Percentiles rank a stretch among this genome's conserved stretches.
Evolutionary conservation across 1,140 invertebrate genomes (phyloP).

Genomic region (Calephelis nemesis): DNA sequence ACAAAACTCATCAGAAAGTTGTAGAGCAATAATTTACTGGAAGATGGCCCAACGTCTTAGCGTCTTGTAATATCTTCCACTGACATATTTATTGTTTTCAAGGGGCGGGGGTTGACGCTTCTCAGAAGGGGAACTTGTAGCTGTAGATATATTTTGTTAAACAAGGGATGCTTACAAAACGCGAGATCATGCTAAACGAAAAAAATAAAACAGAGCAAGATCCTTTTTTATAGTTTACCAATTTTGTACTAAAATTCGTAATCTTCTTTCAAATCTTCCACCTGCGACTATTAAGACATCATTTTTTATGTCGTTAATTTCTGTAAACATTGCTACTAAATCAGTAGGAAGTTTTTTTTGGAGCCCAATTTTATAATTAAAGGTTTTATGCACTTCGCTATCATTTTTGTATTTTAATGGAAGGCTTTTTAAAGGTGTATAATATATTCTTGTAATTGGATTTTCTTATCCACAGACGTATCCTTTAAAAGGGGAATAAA

Average conservation of each 20-base stretch:
- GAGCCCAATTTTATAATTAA: neutral
- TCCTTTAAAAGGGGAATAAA: neutral
- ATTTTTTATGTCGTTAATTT: slow-evolving; percentile 25
- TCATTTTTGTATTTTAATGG: slow-evolving; percentile 13
- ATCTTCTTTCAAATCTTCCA: slow-evolving; percentile 4
- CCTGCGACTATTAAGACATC: slow-evolving; percentile 23
- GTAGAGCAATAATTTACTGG: slow-evolving; percentile 72
- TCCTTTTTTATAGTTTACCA: slow-evolving; percentile 8
- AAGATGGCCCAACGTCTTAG: slow-evolving; percentile 59
- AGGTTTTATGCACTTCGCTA: slow-evolving; percentile 4
- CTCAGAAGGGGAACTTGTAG: slow-evolving; percentile 49
- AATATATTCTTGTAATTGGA: slow-evolving; percentile 12
- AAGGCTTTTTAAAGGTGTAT: slow-evolving; percentile 13
- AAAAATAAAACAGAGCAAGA: slow-evolving; percentile 15
- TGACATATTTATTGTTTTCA: slow-evolving; percentile 77
- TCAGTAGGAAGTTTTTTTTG: slow-evolving; percentile 21
- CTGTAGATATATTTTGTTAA: slow-evolving; percentile 38
- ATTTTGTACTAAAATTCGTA: slow-evolving; percentile 4
- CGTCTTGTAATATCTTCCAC: slow-evolving; percentile 69
- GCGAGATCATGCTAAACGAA: slow-evolving; percentile 14
- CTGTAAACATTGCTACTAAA: slow-evolving; percentile 25
- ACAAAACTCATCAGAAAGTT: slow-evolving; percentile 72
- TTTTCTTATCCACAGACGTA: slow-evolving; percentile 1
- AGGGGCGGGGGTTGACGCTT: slow-evolving; percentile 52
- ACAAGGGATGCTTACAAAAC: slow-evolving; percentile 44